Conservation (phyloP, 2,113 vertebrate genomes). For the Neodontobutis hainanensis region DNA sequence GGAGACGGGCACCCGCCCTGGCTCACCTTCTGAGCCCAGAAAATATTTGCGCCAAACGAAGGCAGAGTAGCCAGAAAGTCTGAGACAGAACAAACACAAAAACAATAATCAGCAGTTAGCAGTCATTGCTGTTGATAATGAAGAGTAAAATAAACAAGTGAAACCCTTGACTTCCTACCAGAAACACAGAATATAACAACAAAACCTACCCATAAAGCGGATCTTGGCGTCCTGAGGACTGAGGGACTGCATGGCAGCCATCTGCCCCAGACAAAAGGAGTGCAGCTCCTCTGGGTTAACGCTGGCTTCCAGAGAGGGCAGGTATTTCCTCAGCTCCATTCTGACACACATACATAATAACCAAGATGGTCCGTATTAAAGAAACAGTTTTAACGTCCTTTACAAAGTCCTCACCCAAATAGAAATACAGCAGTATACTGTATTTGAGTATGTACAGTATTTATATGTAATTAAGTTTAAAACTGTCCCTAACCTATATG, state of each 20-base stretch:
- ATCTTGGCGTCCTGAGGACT: conserved; percentile 82
- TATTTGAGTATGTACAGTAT: no score
- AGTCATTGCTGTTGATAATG: no score
- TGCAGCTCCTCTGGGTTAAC: conserved; percentile 62
- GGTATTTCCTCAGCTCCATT: conserved; percentile 78
- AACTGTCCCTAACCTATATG: no score
- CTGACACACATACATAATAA: conserved; percentile 4
- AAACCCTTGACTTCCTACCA: neutral
- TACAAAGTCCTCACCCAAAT: neutral
- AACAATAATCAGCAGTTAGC: neutral
- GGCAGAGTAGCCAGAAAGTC: conserved; percentile 76
- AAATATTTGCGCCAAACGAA: conserved; percentile 84
- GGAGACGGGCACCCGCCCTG: conserved; percentile 70
- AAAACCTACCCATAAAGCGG: conserved; percentile 83
- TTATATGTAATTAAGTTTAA: no score
- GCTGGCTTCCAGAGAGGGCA: conserved; percentile 71
- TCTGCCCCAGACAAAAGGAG: conserved; percentile 48
- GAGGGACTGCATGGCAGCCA: conserved; percentile 63
- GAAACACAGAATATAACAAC: neutral
- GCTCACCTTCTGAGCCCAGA: conserved; percentile 80
- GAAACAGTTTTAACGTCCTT: neutral
- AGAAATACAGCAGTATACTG: no score
- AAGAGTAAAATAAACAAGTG: neutral
- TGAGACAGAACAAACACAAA: conserved; percentile 51
- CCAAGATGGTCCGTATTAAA: no score